Evolutionary conservation across 2,797 vertebrate genomes (phyloP).

Genomic region (Garrulus glandarius): DNA sequence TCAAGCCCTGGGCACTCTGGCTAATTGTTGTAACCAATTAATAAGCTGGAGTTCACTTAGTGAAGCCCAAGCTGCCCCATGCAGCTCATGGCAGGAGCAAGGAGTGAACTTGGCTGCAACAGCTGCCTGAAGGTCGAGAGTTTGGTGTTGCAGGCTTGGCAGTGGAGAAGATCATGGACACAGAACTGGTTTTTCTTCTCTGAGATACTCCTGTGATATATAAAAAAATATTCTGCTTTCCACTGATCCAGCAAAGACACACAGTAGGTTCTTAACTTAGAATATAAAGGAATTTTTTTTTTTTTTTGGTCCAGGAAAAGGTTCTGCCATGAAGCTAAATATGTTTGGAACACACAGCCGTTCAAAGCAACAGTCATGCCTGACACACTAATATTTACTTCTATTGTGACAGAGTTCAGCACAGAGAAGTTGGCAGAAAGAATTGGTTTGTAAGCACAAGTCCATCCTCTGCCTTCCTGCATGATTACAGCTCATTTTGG

Average conservation of each 20-base stretch:
- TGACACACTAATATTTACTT: not conserved
- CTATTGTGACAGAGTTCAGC: not conserved
- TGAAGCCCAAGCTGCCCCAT: not conserved
- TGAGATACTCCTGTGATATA: not conserved
- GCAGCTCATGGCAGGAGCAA: not conserved
- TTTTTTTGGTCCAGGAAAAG: not conserved
- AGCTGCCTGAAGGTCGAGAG: not conserved
- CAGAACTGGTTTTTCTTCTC: not conserved
- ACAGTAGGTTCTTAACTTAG: not conserved
- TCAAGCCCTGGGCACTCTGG: not conserved
- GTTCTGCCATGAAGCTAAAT: not conserved
- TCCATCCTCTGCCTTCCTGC: not conserved
- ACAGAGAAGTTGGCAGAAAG: not conserved
- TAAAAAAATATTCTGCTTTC: not conserved
- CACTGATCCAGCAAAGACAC: not conserved
- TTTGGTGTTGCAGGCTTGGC: not conserved
- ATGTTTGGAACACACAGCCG: not conserved
- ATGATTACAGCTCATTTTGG: not conserved
- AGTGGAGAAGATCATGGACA: not conserved
- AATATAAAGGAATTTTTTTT: not conserved
- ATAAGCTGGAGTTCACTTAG: slow-evolving; percentile 46
- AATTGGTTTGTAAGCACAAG: not conserved
- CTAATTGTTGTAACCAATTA: slow-evolving; percentile 72
- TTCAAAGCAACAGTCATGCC: not conserved
- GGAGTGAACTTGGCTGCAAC: not conserved